These are phyloP conservation scores for Pelodiscus sinensis DNA, from an alignment of 2,113 vertebrate species.

Conservation along the genomic window DNA sequence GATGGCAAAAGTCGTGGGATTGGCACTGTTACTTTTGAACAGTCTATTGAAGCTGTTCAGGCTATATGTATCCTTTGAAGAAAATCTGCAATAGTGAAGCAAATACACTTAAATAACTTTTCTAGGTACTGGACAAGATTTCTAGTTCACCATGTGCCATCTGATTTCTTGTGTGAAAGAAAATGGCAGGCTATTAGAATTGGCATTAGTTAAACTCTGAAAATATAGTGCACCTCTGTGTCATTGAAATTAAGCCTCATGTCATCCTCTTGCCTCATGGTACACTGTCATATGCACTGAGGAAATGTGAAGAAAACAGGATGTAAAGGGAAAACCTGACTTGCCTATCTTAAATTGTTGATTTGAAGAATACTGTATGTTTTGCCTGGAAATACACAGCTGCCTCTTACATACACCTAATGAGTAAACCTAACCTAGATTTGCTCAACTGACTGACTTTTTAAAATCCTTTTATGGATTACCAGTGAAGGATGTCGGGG, in stretches of 20 bases:
- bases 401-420: background rate
- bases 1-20: constrained; percentile 97
- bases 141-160: background rate
- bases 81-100: background rate
- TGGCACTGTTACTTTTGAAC: constrained; percentile 95
- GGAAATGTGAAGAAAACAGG: background rate
- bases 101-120: background rate
- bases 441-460: background rate
- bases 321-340: background rate
- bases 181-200: background rate
- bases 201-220: background rate
- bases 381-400: background rate
- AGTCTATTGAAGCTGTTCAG: constrained; percentile 96
- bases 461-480: background rate
- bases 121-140: background rate
- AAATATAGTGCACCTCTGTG: background rate
- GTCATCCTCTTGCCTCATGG: background rate
- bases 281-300: background rate
- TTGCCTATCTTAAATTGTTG: background rate
- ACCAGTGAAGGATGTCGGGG: background rate
- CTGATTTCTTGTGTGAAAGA: background rate
- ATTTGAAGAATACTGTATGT: rapidly evolving
- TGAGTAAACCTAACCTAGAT: background rate
- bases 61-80: constrained; percentile 95
- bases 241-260: background rate